Evolutionary conservation across 1,140 invertebrate species (phyloP).

Genomic region (Bradysia coprophila): DNA sequence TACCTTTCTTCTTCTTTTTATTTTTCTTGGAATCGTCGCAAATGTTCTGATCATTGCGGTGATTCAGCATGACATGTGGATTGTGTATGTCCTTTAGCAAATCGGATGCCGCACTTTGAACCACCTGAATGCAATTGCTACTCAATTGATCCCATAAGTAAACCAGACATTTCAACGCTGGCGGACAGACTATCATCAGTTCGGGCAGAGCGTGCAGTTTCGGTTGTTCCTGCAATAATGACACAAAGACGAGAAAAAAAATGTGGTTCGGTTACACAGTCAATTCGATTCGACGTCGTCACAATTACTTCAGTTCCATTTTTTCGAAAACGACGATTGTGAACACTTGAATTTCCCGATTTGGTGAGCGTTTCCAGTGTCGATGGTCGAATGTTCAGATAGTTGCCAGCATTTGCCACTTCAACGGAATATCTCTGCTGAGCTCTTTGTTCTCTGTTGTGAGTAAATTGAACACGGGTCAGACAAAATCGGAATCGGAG

Average conservation of each 20-base stretch:
- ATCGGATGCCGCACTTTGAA: slow-evolving; percentile 7
- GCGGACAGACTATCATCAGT: slow-evolving; percentile 45
- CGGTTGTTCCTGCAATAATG: background rate
- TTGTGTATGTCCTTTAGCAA: background rate
- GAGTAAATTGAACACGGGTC: slow-evolving; percentile 5
- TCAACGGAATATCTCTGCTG: slow-evolving; percentile 73
- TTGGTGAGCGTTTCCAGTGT: slow-evolving; percentile 55
- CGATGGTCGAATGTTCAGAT: slow-evolving; percentile 58
- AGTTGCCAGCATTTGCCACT: slow-evolving; percentile 57
- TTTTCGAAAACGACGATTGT: slow-evolving; percentile 21
- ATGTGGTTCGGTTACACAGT: too few relatives aligned
- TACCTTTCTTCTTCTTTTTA: slow-evolving; percentile 32
- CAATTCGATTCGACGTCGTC: background rate
- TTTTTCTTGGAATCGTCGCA: slow-evolving; percentile 29
- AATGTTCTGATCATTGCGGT: slow-evolving; percentile 23
- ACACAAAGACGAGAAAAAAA: too few relatives aligned
- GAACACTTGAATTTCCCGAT: slow-evolving; percentile 32
- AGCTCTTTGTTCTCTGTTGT: slow-evolving; percentile 34
- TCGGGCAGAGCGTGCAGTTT: slow-evolving; percentile 18
- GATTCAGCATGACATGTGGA: slow-evolving; percentile 1
- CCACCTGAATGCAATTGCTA: slow-evolving; percentile 38
- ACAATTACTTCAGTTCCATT: slow-evolving; percentile 5
- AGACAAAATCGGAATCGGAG: background rate
- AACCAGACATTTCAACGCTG: slow-evolving; percentile 64
- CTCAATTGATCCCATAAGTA: slow-evolving; percentile 82